phyloP scores from a whole-genome alignment of 2,888 invertebrate species.

The Drosophila paracracens region DNA sequence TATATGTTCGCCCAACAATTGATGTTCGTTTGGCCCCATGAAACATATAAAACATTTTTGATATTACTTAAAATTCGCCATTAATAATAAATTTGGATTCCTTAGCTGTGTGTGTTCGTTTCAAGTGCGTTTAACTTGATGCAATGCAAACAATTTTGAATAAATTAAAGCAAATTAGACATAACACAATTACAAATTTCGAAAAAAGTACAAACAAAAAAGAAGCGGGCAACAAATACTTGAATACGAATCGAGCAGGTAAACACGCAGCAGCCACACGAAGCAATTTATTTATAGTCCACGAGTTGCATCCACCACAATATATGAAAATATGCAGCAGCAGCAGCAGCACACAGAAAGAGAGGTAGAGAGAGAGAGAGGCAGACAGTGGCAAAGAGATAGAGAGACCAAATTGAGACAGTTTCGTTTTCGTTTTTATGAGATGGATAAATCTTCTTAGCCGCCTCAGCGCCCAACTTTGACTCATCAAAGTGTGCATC shows the following conservation, averaged over 20 bases:
- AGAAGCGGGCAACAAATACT: conserved; percentile 29
- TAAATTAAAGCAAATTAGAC: conserved; percentile 65
- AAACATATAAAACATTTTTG: conserved; percentile 18
- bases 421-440: conserved; percentile 75
- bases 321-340: conserved; percentile 45
- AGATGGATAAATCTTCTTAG: conserved; percentile 54
- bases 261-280: conserved; percentile 45
- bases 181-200: conserved; percentile 67
- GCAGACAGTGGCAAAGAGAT: conserved; percentile 3
- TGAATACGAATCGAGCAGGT: conserved; percentile 39
- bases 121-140: conserved; percentile 53
- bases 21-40: conserved; percentile 20
- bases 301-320: conserved; percentile 56
- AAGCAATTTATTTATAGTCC: conserved; percentile 52
- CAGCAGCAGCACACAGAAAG: not conserved
- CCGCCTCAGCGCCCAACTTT: conserved; percentile 40
- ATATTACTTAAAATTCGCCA: conserved; percentile 36
- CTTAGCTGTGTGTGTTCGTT: conserved; percentile 25
- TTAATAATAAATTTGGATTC: conserved; percentile 44
- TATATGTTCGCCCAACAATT: not conserved
- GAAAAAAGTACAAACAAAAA: conserved; percentile 27
- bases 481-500: conserved; percentile 40
- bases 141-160: conserved; percentile 50
- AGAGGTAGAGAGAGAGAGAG: conserved; percentile 1
- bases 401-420: conserved; percentile 50